phyloP scores from a whole-genome alignment of 2,888 invertebrate genomes.

The Lepidochrysops patricia region DNA sequence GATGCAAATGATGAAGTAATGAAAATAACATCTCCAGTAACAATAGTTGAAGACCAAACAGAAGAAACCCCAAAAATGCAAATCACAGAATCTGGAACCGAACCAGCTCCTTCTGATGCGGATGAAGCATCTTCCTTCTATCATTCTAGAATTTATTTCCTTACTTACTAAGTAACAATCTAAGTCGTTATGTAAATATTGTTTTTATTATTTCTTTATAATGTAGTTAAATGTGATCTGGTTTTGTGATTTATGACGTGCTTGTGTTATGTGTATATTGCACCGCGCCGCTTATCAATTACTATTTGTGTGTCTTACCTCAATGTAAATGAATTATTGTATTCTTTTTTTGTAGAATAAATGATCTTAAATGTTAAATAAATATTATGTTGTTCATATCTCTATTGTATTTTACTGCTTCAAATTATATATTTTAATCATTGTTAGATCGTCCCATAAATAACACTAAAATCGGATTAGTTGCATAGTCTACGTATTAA shows the following conservation, averaged over 20 bases:
- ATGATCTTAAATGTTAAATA: too few species aligned
- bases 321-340: too few species aligned
- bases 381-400: too few species aligned
- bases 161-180: constrained; percentile 32
- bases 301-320: too few species aligned
- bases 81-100: constrained; percentile 15
- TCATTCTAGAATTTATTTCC: constrained; percentile 51
- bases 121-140: constrained; percentile 62
- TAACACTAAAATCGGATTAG: too few species aligned
- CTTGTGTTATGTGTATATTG: too few species aligned
- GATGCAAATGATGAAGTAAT: background rate
- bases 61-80: constrained; percentile 19
- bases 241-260: background rate
- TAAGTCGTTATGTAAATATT: background rate
- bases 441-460: too few species aligned
- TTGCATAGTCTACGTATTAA: too few species aligned
- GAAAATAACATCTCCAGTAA: background rate
- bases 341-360: too few species aligned
- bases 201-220: background rate
- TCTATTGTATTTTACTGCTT: too few species aligned
- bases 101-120: constrained; percentile 38
- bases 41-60: background rate
- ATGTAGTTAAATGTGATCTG: background rate
- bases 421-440: too few species aligned
- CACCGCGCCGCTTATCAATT: too few species aligned